Evolutionary conservation across 2,797 vertebrate species (phyloP).

Genomic region (Parambassis ranga): DNA sequence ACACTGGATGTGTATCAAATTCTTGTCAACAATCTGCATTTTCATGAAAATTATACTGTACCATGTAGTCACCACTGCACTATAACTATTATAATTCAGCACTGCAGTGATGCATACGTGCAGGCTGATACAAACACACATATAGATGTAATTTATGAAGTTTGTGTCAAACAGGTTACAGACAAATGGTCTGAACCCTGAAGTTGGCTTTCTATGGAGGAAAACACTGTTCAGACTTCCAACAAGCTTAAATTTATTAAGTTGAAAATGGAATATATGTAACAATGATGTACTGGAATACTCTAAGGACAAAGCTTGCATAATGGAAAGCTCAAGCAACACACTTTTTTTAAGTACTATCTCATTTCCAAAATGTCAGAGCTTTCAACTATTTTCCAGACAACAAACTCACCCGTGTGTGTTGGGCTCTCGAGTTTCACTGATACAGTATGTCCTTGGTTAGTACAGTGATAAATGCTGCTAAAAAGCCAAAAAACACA

Average conservation of each 20-base stretch:
- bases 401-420: slow-evolving; percentile 31
- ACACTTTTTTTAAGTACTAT: slow-evolving; percentile 22
- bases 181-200: too few relatives aligned
- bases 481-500: slow-evolving; percentile 47
- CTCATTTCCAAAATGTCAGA: slow-evolving; percentile 39
- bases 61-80: neutral
- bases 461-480: slow-evolving; percentile 33
- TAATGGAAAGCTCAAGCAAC: neutral
- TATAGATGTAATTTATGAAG: too few relatives aligned
- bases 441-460: slow-evolving; percentile 23
- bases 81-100: neutral
- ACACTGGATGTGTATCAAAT: neutral
- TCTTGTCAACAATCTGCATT: neutral
- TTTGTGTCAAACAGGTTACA: too few relatives aligned
- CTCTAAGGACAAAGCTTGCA: slow-evolving; percentile 1
- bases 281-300: slow-evolving; percentile 20
- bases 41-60: neutral
- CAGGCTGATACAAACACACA: too few relatives aligned
- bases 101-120: neutral
- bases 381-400: slow-evolving; percentile 43
- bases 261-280: slow-evolving; percentile 10
- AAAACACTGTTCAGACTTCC: slow-evolving; percentile 28
- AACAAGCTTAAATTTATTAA: slow-evolving; percentile 19
- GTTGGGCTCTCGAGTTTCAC: slow-evolving; percentile 27
- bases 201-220: slow-evolving; percentile 9